These are phyloP conservation scores for Anorthoa munda DNA, from an alignment of 2,888 invertebrate genomes.

Conservation along the genomic window DNA sequence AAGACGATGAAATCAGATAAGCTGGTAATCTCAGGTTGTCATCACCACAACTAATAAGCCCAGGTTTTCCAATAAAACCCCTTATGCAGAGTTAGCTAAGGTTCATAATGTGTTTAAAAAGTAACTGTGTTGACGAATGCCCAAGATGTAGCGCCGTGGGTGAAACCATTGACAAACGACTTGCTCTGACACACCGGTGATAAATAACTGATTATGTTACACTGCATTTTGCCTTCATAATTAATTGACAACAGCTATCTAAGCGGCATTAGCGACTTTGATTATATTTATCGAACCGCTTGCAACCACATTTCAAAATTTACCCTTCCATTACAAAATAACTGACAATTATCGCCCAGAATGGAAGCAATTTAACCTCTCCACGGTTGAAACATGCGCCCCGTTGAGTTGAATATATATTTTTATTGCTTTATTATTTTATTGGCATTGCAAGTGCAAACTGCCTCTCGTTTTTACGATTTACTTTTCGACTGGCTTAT, in stretches of 20 bases:
- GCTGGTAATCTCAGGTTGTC: slow-evolving; percentile 85
- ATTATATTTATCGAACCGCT: slow-evolving; percentile 73
- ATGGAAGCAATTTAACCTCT: slow-evolving; percentile 81
- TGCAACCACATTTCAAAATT: slow-evolving; percentile 77
- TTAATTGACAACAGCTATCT: slow-evolving; percentile 88
- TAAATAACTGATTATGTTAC: slow-evolving; percentile 91
- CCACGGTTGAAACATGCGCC: slow-evolving; percentile 77
- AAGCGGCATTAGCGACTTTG: slow-evolving; percentile 78
- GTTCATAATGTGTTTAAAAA: slow-evolving; percentile 75
- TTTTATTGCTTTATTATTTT: slow-evolving; percentile 87
- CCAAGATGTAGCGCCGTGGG: slow-evolving; percentile 85
- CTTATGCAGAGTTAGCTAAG: slow-evolving; percentile 76
- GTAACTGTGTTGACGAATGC: slow-evolving; percentile 82
- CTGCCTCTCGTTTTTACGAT: slow-evolving; percentile 86
- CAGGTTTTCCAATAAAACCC: slow-evolving; percentile 72
- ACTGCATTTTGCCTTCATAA: slow-evolving; percentile 88
- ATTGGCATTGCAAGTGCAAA: slow-evolving; percentile 84
- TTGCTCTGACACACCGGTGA: slow-evolving; percentile 87
- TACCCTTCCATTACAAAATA: slow-evolving; percentile 76
- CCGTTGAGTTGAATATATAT: slow-evolving; percentile 79
- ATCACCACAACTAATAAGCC: slow-evolving; percentile 82
- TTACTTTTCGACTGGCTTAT: slow-evolving; percentile 82
- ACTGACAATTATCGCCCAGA: slow-evolving; percentile 77
- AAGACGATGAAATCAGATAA: slow-evolving; percentile 87
- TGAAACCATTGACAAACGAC: slow-evolving; percentile 89